These are phyloP conservation scores for Digitonthophagus gazella DNA, from an alignment of 2,888 invertebrate species.

Conservation along the genomic window DNA sequence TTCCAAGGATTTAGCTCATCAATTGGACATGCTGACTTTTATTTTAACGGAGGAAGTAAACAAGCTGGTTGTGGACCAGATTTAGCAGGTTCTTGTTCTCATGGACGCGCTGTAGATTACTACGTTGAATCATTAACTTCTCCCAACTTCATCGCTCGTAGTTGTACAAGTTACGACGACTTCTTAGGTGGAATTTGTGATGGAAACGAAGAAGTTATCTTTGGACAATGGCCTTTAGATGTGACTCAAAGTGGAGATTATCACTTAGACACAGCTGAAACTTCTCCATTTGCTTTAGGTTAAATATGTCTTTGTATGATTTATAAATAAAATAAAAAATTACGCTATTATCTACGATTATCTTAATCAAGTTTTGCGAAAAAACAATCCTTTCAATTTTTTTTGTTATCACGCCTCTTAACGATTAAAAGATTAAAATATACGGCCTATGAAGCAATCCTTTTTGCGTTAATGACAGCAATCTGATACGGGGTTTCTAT, in stretches of 20 bases:
- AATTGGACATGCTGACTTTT: conserved; percentile 32
- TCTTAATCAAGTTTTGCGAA: not conserved
- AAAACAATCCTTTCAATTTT: not conserved
- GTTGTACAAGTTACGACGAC: conserved; percentile 24
- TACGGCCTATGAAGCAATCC: not conserved
- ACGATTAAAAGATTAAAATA: not conserved
- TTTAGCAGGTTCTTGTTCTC: conserved; percentile 40
- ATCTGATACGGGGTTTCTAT: conserved; percentile 1
- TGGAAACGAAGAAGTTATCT: conserved; percentile 18
- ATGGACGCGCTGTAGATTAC: conserved; percentile 44
- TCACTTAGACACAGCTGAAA: conserved; percentile 41
- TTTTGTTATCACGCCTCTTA: not conserved
- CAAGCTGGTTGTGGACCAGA: conserved; percentile 33
- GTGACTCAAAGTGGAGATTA: conserved; percentile 41
- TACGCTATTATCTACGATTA: not conserved
- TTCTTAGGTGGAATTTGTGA: conserved; percentile 26
- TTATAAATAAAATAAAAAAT: conserved; percentile 1
- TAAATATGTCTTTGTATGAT: conserved; percentile 16
- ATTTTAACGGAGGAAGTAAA: conserved; percentile 30
- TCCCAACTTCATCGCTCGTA: conserved; percentile 37
- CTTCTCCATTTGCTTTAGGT: conserved; percentile 40
- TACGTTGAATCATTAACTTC: conserved; percentile 44
- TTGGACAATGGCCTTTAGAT: conserved; percentile 25
- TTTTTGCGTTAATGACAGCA: not conserved
- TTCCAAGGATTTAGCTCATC: conserved; percentile 29